These are phyloP conservation scores for Sparidentex hasta DNA, from an alignment of 2,797 vertebrate genomes.

Conservation along the genomic window DNA sequence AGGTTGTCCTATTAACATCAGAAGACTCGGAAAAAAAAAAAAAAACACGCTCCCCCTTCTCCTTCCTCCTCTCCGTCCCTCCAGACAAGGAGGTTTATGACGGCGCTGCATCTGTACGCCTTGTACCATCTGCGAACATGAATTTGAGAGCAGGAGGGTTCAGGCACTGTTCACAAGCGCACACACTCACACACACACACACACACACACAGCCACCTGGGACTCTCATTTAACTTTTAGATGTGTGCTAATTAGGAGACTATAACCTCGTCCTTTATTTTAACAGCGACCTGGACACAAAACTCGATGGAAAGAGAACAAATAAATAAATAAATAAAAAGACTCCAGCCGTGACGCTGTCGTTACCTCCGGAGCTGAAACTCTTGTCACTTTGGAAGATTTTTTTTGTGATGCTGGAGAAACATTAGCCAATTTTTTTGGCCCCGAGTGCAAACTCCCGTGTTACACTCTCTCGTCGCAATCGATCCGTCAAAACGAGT, in stretches of 20 bases:
- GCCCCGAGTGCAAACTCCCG: slow-evolving; percentile 26
- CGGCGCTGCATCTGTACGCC: slow-evolving; percentile 71
- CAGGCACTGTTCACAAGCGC: slow-evolving; percentile 48
- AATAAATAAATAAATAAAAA: neutral
- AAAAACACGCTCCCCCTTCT: slow-evolving; percentile 34
- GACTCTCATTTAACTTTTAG: slow-evolving; percentile 85
- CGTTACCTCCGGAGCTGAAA: slow-evolving; percentile 44
- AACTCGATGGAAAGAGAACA: slow-evolving; percentile 59
- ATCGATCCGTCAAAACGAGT: slow-evolving; percentile 47
- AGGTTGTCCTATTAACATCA: slow-evolving; percentile 50
- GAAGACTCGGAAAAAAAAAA: slow-evolving; percentile 35
- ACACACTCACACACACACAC: slow-evolving; percentile 26
- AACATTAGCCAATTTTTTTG: slow-evolving; percentile 27
- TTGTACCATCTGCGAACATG: slow-evolving; percentile 78
- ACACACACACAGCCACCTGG: slow-evolving; percentile 74
- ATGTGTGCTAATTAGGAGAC: slow-evolving; percentile 80
- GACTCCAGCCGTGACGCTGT: slow-evolving; percentile 34
- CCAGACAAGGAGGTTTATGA: slow-evolving; percentile 57
- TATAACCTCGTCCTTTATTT: slow-evolving; percentile 67
- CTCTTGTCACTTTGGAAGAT: slow-evolving; percentile 49
- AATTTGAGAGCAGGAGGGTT: slow-evolving; percentile 68
- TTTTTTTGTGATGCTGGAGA: neutral
- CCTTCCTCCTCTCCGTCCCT: slow-evolving; percentile 35
- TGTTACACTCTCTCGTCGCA: slow-evolving; percentile 17
- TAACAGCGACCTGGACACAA: slow-evolving; percentile 59